Evolutionary conservation across 2,888 invertebrate species (phyloP), one percentile per base, ranked within the genome.

Genomic region (Iphiclides podalirius): DNA sequence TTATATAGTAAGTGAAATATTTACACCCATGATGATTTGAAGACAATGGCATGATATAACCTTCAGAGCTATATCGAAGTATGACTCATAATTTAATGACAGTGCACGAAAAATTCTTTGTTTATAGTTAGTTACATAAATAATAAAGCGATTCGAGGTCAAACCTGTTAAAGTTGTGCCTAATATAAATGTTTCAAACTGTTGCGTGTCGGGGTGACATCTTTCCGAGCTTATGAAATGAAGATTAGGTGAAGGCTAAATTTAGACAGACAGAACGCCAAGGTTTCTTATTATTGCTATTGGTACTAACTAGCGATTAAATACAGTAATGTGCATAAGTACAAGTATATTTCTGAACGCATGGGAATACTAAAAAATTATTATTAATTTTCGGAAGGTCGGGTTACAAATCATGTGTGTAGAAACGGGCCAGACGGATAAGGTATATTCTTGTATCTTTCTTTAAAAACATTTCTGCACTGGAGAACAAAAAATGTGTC

Each of bases 151-250:
- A 48, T 52, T 37, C 26, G 44, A 45, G 37, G 48, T 41, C 46
- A 31, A 14, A 43, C 35, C 43, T 20, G 52, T 52, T 54, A 33
- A 50, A 50, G 35, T 45, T 50, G 28, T 36, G 50, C 45, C 35
- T 50, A 50, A 40, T 58, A 67, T 66, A 66, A 63, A 61, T 60
- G 60, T 63, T 64, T 57, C 47, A 55, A 47, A 49, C 56, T 38
- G 50, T 69, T 75, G 72, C 77, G 75, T 79, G 78, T 54, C 64
- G 55, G 54, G 60, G 61, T 63, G 68, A 66, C 71, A 72, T 73
- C 70, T 64, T 59, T 55, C 54, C 54, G 55, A 52, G 43, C 53
- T 54, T 69, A 64, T 64, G 66, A 66, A 63, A 66, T 53, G 60
- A 61, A 68, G 67, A 71, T 74, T 68, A 72, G 73, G 70, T 75